Base-by-base conservation (phyloP, 2,113 vertebrate species). In the Pangasianodon gigas region DNA sequence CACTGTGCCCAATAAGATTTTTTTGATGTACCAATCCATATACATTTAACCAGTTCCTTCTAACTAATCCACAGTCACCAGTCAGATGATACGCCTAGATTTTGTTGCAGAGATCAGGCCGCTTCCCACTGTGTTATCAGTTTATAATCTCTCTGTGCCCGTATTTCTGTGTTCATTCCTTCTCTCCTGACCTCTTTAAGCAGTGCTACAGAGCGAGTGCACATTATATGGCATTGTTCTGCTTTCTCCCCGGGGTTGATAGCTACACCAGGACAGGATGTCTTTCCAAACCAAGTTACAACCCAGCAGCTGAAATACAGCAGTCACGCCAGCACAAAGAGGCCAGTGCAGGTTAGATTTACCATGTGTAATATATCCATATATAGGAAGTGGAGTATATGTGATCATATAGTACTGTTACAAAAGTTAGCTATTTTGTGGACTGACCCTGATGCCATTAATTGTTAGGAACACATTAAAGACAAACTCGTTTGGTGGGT, bases 181-280 rank as follows among this genome's bases (percentile, higher is more conserved):
- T 90, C 58, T n/a, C 48, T 44, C 32, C 85, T 77, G 86, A 87
- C 60, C 58, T 83, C 58, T 85, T 79, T 80, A 77, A 79, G 48
- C 37, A 85, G 41, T 54, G 56, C 56, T 87, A 52, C 83, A 62
- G 71, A 48, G 10, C 13, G 58, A 62, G 56, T 65, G 56, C 54
- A 85, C 81, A 85, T 89, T 85, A 89, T 77, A 26, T 48, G 3
- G 44, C 58, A 67, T 90, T 87, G 86, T 90, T 48, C 67, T 67
- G 80, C 32, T 56, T 74, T 84, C 29, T 87, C 85, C 86, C 71
- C 10, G 24, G 86, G 80, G 86, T 69, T 41, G 87, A 88, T 46
- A 52, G 86, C 41, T 41, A 75, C 85, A 90, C 86, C 54, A 1
- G 58, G 46, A 88, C 90, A 88, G 67, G 81, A 88, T 56, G 69